phyloP scores from a whole-genome alignment of 2,113 vertebrate species.

The Calonectris borealis region DNA sequence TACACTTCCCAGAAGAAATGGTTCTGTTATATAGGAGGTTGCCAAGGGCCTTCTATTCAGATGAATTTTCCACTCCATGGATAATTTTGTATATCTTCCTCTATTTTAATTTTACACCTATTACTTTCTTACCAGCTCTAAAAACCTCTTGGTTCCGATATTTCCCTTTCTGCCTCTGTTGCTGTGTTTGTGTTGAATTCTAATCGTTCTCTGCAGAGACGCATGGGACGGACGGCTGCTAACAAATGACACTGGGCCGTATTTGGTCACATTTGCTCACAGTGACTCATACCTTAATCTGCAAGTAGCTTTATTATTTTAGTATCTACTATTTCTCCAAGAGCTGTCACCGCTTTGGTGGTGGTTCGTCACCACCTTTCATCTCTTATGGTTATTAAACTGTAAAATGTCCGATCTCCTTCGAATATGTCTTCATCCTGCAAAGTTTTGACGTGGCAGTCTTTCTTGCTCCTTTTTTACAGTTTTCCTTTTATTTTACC shows the following conservation, averaged over 20 bases:
- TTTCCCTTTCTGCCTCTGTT: not conserved
- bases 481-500: not conserved
- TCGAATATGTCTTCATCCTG: not conserved
- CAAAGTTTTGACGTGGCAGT: not conserved
- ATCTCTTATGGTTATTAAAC: not conserved
- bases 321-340: conserved; percentile 42
- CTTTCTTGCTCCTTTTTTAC: not conserved
- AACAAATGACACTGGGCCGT: conserved; percentile 39
- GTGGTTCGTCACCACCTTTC: conserved; percentile 33
- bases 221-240: not conserved
- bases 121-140: conserved; percentile 29
- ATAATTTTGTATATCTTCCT: conserved; percentile 49
- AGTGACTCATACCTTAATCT: conserved; percentile 60
- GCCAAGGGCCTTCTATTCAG: conserved; percentile 67
- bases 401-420: not conserved
- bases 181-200: conserved; percentile 23
- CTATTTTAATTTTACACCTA: conserved; percentile 69
- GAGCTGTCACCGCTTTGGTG: conserved; percentile 48
- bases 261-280: conserved; percentile 36
- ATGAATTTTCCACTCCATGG: conserved; percentile 56
- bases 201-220: not conserved
- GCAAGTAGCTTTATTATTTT: conserved; percentile 63
- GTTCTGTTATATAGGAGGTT: conserved; percentile 59
- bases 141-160: not conserved
- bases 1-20: conserved; percentile 40